Base-by-base conservation (phyloP, 2,113 vertebrate genomes). In the Motacilla tschutschensis region DNA sequence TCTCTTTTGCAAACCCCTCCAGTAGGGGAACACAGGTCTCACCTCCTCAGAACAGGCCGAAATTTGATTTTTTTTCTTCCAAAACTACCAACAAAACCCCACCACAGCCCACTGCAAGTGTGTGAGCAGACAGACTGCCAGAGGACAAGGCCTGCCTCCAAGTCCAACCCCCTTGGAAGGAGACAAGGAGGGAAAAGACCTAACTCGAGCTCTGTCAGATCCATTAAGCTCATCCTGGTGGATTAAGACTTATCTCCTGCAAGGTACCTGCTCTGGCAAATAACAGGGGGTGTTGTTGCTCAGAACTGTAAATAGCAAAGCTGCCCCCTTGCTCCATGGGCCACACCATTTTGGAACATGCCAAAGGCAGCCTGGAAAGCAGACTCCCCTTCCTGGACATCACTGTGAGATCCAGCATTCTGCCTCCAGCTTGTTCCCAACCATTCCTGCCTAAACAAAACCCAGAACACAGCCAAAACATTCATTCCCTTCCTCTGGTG, bases 1-100 rank as follows among this genome's bases (percentile, higher is more conserved):
- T 31, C 0, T 0, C 28, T 46, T 46, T 36, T 69, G 21, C 46
- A 79, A 31, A 64, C 64, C 29, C 44, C 24, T 19, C 8, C 0
- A 73, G 12, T 0, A 5, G 12, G 8, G 0, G 43, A 50, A 43
- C 20, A 17, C 0, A 5, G 19, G 53, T 12, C 33, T 25, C 8
- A 1, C 2, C 33, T 31, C 24, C 33, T 66, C n/a, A 50, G 21
- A 38, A 89, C 2, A 2, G 38, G 36, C 25, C 35, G n/a, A 25
- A 8, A 28, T 24, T 57, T 2, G 24, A 24, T 11, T 48, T 69
- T n/a, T 63, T 74, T 70, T 36, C 20, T 69, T 50, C 8, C 9
- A 51, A 22, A 66, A 78, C 6, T 3, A 36, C 36, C 31, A 59
- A 5, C 4, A 14, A 17, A 54, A 44, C 6, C 2, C 8, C n/a